phyloP scores from a whole-genome alignment of 2,797 vertebrate genomes.

The Coluber constrictor region DNA sequence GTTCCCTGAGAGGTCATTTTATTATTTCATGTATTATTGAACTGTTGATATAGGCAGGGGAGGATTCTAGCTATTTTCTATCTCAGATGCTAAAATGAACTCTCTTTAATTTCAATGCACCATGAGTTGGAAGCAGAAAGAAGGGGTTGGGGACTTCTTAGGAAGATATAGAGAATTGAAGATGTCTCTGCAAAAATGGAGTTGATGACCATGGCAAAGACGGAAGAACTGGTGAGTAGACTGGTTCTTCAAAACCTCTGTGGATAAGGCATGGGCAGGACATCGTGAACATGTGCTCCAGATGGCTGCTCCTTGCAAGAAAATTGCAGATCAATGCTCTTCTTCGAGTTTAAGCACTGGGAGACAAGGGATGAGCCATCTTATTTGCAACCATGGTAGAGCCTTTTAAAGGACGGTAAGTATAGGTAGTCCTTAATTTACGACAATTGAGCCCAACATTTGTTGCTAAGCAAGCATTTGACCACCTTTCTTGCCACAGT shows the following conservation, averaged over 20 bases:
- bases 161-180: background rate
- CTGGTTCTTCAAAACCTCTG: background rate
- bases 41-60: background rate
- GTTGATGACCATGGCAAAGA: background rate
- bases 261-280: background rate
- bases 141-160: background rate
- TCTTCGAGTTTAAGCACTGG: background rate
- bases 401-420: background rate
- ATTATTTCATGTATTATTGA: background rate
- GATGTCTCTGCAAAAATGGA: background rate
- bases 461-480: background rate
- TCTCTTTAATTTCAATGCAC: background rate
- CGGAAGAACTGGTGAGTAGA: background rate
- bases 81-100: background rate
- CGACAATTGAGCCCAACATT: background rate
- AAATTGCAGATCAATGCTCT: background rate
- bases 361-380: background rate
- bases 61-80: background rate
- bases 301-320: background rate
- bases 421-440: background rate
- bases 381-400: background rate
- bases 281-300: background rate
- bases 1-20: background rate
- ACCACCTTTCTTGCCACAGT: no score
- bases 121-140: background rate